A percentile compares a stretch with the other conserved stretches of the same genome.
Conservation (phyloP, 2,888 invertebrate genomes). For the Sphinx pinastri region DNA sequence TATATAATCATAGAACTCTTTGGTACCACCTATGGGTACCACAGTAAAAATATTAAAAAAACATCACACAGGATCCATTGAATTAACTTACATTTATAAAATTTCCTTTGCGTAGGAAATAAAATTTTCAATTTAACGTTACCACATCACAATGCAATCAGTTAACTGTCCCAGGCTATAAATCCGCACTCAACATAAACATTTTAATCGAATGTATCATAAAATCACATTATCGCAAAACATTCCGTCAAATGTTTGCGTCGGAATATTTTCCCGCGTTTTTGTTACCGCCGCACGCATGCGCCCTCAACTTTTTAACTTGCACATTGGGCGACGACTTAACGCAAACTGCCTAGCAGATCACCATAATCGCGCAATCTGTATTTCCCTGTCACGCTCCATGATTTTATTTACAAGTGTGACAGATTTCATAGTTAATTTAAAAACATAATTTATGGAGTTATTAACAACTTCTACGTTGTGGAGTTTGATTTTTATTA, state of each 20-base stretch:
- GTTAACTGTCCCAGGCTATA: conserved; percentile 1
- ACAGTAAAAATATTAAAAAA: too few relatives aligned
- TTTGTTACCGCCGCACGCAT: conserved; percentile 47
- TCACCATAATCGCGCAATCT: conserved; percentile 52
- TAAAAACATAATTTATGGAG: background rate
- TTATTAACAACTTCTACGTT: background rate
- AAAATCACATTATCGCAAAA: conserved; percentile 20
- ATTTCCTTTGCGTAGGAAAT: background rate
- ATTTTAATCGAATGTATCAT: conserved; percentile 14
- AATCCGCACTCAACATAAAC: conserved; percentile 15
- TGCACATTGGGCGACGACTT: conserved; percentile 65
- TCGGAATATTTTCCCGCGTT: conserved; percentile 39
- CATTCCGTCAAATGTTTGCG: conserved; percentile 4
- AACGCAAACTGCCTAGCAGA: conserved; percentile 60
- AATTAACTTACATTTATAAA: background rate
- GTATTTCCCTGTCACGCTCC: conserved; percentile 55
- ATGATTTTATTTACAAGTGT: conserved; percentile 46
- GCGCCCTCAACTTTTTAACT: conserved; percentile 59
- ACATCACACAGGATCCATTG: background rate
- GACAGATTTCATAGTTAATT: conserved; percentile 29
- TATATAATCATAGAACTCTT: too few relatives aligned
- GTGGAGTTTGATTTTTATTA: too few relatives aligned
- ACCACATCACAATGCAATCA: conserved; percentile 14
- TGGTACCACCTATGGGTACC: too few relatives aligned
- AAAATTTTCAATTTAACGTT: conserved; percentile 7